These are phyloP conservation scores for Petroica traversi DNA, from an alignment of 2,113 vertebrate species.

Conservation along the genomic window DNA sequence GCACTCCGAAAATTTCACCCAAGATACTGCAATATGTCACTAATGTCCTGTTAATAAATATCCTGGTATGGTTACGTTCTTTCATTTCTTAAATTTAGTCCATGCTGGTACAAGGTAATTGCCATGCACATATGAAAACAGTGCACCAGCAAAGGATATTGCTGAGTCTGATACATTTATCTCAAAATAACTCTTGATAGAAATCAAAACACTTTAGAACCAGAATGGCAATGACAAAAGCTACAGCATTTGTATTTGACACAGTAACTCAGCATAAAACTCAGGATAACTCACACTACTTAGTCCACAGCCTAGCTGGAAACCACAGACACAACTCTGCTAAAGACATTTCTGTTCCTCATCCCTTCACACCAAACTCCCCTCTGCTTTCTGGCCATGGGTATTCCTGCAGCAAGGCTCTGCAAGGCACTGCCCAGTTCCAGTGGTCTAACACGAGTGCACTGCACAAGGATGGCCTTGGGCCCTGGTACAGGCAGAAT, in stretches of 20 bases:
- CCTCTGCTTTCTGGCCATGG: background rate
- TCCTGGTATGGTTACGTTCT: background rate
- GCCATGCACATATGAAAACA: background rate
- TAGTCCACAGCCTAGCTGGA: background rate
- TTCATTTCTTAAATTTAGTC: background rate
- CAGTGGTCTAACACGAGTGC: background rate
- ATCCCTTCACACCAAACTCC: background rate
- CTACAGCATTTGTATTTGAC: background rate
- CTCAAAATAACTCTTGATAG: background rate
- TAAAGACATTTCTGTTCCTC: background rate
- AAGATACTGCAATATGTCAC: background rate
- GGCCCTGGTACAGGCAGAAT: accelerated
- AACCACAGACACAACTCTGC: background rate
- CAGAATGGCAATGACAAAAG: background rate
- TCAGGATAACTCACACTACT: background rate
- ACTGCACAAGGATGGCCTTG: background rate
- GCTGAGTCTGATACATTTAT: background rate
- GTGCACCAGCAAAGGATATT: background rate
- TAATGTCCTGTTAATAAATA: background rate
- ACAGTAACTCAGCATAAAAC: background rate
- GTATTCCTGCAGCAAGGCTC: background rate
- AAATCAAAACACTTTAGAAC: background rate
- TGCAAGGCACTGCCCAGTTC: background rate
- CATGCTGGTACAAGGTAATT: background rate
- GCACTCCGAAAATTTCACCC: background rate